phyloP scores from a whole-genome alignment of 2,888 invertebrate genomes.

The Sipha maydis region DNA sequence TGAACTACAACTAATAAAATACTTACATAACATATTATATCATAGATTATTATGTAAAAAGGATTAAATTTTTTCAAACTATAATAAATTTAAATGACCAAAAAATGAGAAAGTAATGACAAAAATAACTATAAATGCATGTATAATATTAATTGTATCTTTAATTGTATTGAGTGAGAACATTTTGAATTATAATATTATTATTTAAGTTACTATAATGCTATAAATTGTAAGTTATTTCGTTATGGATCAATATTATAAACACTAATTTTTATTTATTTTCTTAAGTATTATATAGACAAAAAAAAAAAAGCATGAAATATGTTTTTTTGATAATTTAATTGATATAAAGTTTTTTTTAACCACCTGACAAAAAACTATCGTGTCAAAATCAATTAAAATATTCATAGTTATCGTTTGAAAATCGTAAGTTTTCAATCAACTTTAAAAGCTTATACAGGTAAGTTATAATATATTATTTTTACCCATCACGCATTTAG shows the following conservation, averaged over 20 bases:
- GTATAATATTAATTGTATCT: background rate
- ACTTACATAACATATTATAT: too few relatives aligned
- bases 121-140: background rate
- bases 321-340: background rate
- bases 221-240: background rate
- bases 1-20: too few relatives aligned
- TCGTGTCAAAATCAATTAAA: background rate
- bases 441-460: constrained; percentile 9
- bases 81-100: background rate
- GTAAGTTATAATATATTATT: background rate
- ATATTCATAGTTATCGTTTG: background rate
- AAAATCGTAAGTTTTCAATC: constrained; percentile 7
- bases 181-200: background rate
- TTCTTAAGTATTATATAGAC: background rate
- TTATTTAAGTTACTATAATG: background rate
- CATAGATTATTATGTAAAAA: too few relatives aligned
- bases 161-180: background rate
- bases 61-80: background rate
- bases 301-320: background rate
- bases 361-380: background rate
- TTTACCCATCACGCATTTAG: background rate
- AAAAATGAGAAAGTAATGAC: background rate
- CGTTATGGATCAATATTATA: background rate
- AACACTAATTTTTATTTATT: background rate
- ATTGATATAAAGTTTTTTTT: background rate